Conservation (phyloP, 2,797 vertebrate species). For the Anguilla obscura region DNA sequence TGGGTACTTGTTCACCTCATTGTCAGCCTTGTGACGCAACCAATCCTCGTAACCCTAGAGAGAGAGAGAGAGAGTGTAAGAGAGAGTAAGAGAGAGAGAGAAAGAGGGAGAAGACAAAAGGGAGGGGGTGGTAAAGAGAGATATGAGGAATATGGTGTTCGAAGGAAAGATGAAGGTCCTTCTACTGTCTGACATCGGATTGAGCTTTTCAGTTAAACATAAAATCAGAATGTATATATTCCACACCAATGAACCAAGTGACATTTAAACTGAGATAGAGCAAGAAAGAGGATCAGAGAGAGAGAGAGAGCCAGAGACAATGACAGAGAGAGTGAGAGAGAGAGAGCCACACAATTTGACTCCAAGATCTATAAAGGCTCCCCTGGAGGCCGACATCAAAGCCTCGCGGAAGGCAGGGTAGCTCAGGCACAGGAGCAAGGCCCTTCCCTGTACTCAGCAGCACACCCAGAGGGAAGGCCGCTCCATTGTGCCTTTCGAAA, state of each 20-base stretch:
- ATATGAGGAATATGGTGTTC: not conserved
- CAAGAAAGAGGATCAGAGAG: not conserved
- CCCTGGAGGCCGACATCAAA: slow-evolving; percentile 19
- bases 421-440: not conserved
- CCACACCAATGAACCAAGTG: not conserved
- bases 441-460: not conserved
- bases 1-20: slow-evolving; percentile 92
- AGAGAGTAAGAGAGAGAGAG: not conserved
- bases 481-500: not conserved
- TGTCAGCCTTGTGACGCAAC: slow-evolving; percentile 96
- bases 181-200: not conserved
- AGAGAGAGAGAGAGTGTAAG: not conserved
- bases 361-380: slow-evolving; percentile 23
- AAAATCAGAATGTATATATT: not conserved
- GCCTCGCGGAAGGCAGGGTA: not conserved
- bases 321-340: not conserved
- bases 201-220: not conserved
- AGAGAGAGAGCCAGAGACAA: slow-evolving; percentile 40
- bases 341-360: slow-evolving; percentile 25
- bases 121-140: slow-evolving; percentile 19
- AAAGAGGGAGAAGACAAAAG: not conserved
- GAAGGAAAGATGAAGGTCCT: not conserved
- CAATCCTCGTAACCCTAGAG: slow-evolving; percentile 95
- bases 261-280: not conserved
- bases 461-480: not conserved